Conservation (phyloP, 2,797 vertebrate species). For the Typhlichthys eigenmanni region DNA sequence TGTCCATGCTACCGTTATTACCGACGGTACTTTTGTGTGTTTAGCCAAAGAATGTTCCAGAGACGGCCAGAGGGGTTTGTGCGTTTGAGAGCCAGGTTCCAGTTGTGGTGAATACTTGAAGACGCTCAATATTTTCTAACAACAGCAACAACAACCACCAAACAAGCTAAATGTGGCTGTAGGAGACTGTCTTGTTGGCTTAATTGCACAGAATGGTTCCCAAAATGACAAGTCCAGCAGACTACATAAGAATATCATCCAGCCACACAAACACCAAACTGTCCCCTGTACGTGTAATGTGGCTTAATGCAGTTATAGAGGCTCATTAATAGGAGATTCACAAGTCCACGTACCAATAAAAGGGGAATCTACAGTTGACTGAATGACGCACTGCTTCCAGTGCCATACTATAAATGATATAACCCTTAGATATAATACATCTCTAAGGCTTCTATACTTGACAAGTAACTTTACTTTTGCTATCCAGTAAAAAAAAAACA, state of each 20-base stretch:
- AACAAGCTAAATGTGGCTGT: constrained; percentile 36
- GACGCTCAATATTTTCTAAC: constrained; percentile 48
- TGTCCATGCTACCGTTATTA: constrained; percentile 39
- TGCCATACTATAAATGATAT: too few species aligned
- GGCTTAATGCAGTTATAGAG: too few species aligned
- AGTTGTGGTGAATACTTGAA: constrained; percentile 74
- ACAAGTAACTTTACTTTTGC: too few species aligned
- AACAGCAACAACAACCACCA: constrained; percentile 19
- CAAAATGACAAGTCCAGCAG: constrained; percentile 32
- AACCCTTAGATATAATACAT: too few species aligned
- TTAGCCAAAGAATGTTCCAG: constrained; percentile 38
- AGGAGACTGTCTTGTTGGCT: constrained; percentile 39
- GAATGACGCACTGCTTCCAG: too few species aligned
- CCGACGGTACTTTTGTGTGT: constrained; percentile 44
- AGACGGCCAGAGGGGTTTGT: constrained; percentile 34
- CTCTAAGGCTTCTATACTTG: too few species aligned
- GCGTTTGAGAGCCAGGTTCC: constrained; percentile 61
- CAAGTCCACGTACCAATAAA: constrained; percentile 16
- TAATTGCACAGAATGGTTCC: constrained; percentile 55
- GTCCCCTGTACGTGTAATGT: constrained; percentile 13
- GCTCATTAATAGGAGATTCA: constrained; percentile 26
- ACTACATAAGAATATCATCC: constrained; percentile 21
- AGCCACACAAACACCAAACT: constrained; percentile 12
- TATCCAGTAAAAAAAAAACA: too few species aligned
- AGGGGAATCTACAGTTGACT: background rate